These are phyloP conservation scores for Rhineura floridana DNA, from an alignment of 2,113 vertebrate genomes.

Conservation along the genomic window DNA sequence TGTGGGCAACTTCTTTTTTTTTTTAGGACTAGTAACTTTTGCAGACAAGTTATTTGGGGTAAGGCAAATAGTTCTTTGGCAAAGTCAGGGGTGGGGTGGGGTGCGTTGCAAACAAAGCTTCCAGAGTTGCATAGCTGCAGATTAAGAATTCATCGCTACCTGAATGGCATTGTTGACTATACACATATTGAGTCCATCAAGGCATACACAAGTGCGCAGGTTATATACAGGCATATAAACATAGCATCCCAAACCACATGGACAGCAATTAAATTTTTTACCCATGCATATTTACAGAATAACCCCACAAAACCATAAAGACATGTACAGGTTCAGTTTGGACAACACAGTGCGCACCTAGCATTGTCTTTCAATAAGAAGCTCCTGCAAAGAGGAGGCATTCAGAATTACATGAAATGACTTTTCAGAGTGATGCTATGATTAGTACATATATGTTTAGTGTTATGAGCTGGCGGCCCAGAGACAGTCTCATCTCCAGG, in stretches of 20 bases:
- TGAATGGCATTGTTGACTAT: background rate
- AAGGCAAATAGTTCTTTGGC: slow-evolving; percentile 32
- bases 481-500: background rate
- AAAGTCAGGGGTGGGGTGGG: background rate
- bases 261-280: background rate
- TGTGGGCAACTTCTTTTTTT: background rate
- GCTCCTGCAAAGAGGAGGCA: background rate
- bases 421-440: background rate
- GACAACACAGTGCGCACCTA: background rate
- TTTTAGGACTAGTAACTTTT: background rate
- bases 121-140: slow-evolving; percentile 9
- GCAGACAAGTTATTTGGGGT: background rate
- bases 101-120: background rate
- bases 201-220: background rate
- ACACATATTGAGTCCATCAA: background rate
- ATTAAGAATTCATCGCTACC: background rate
- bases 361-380: background rate
- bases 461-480: background rate
- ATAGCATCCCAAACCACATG: background rate
- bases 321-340: background rate
- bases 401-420: background rate
- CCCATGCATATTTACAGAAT: background rate
- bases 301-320: background rate
- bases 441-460: too few species aligned
- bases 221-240: slow-evolving; percentile 8